Evolutionary conservation across 30 jellyfish, hydroid and myxozoan genomes (phyloP).

Genomic region (Rhopilema esculentum): DNA sequence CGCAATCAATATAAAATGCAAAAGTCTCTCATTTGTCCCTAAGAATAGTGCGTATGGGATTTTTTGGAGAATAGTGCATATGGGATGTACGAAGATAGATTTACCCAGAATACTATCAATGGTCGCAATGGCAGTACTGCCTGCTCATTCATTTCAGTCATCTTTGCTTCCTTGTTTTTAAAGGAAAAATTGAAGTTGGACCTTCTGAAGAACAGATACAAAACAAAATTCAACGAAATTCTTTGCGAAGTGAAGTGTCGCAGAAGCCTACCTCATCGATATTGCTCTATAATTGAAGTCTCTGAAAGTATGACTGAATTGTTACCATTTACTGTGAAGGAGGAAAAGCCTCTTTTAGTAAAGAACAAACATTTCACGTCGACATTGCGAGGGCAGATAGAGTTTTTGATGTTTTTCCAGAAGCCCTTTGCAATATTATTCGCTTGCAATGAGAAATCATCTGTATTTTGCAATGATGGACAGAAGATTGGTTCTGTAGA

Average conservation of each 20-base stretch:
- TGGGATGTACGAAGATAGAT: background rate
- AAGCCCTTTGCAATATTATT: background rate
- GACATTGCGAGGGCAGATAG: background rate
- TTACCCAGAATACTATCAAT: background rate
- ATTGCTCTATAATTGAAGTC: constrained; percentile 1
- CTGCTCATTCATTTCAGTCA: constrained; percentile 4
- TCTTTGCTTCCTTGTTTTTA: background rate
- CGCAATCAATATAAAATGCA: background rate
- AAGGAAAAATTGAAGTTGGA: background rate
- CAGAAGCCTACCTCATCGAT: constrained; percentile 8
- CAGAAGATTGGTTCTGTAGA: constrained; percentile 9
- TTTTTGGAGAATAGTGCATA: background rate
- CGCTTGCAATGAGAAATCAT: background rate
- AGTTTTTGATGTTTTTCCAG: background rate
- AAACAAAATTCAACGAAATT: constrained; percentile 1
- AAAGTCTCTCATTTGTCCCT: background rate
- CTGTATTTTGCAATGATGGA: constrained; percentile 19
- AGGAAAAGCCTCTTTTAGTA: background rate
- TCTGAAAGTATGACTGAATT: background rate
- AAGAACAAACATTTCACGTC: background rate
- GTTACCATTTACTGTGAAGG: background rate
- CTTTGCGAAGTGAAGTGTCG: background rate
- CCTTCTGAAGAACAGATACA: background rate
- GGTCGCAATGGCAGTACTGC: constrained; percentile 1
- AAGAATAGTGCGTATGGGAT: background rate